Percentiles rank a stretch among this genome's conserved stretches.
Conservation (phyloP, 2,888 invertebrate genomes). For the Oscheius sp. region DNA sequence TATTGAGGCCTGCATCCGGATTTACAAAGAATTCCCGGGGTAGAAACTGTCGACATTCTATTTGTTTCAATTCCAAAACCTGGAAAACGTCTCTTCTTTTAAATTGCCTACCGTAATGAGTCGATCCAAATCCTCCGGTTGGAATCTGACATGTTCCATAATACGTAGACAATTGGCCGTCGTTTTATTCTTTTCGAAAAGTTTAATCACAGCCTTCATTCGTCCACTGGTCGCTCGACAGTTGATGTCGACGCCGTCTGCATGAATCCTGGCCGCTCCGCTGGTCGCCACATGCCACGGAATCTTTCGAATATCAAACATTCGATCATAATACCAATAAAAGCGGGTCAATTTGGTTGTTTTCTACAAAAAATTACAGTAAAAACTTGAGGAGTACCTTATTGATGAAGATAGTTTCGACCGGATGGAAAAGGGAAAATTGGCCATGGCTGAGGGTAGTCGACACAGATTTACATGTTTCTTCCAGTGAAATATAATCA, state of each 20-base stretch:
- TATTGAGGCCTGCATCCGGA: neutral
- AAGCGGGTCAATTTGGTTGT: neutral
- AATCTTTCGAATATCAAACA: neutral
- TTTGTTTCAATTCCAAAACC: neutral
- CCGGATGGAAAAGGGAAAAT: neutral
- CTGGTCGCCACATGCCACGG: constrained; percentile 13
- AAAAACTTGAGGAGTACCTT: neutral
- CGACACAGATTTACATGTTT: neutral
- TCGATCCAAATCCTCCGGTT: constrained; percentile 8
- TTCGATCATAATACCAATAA: too few relatives aligned
- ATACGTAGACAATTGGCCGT: neutral
- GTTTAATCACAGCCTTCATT: constrained; percentile 12
- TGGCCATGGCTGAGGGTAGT: too few relatives aligned
- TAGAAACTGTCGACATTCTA: neutral
- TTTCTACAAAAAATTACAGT: too few relatives aligned
- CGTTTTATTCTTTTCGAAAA: constrained; percentile 10
- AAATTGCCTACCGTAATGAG: neutral
- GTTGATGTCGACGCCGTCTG: neutral
- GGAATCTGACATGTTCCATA: constrained; percentile 5
- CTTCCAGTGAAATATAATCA: neutral
- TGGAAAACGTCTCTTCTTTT: neutral
- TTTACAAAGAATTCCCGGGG: neutral
- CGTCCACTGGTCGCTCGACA: neutral
- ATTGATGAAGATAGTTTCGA: neutral
- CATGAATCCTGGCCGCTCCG: neutral